Percentiles rank a stretch among this genome's conserved stretches.
These are phyloP conservation scores for Empis livida DNA, from an alignment of 2,888 invertebrate species.

Conservation along the genomic window DNA sequence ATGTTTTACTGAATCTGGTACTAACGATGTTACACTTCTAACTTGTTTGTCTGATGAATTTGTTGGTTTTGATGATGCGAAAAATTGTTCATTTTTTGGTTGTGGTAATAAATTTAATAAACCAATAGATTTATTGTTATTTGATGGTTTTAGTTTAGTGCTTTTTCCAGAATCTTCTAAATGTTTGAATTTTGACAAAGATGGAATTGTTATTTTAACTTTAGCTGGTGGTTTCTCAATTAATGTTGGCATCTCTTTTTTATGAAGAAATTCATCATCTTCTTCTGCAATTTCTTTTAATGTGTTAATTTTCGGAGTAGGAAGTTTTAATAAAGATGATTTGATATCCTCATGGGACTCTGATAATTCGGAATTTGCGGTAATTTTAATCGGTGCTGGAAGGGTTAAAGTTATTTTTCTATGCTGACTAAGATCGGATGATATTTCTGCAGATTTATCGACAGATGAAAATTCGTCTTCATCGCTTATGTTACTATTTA, in stretches of 20 bases:
- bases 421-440: neutral
- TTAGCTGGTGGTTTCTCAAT: conserved; percentile 17
- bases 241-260: conserved; percentile 39
- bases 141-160: too few relatives aligned
- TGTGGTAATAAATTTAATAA: conserved; percentile 56
- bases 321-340: conserved; percentile 25
- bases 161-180: conserved; percentile 20
- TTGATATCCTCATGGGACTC: conserved; percentile 4
- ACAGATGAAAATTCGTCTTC: conserved; percentile 20
- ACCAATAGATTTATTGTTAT: conserved; percentile 24
- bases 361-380: too few relatives aligned
- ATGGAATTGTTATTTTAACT: conserved; percentile 55
- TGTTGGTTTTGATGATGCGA: neutral
- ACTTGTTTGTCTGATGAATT: neutral
- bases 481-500: conserved; percentile 25
- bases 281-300: conserved; percentile 34
- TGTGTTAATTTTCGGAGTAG: conserved; percentile 21
- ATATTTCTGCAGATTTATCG: neutral
- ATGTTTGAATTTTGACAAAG: conserved; percentile 42
- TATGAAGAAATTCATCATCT: conserved; percentile 50
- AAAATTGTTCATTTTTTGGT: conserved; percentile 38
- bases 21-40: conserved; percentile 16
- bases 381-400: conserved; percentile 22
- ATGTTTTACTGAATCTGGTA: conserved; percentile 34
- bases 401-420: conserved; percentile 13